Evolutionary conservation across 2,113 vertebrate genomes (phyloP).

Genomic region (Nothobranchius kuhntae): DNA sequence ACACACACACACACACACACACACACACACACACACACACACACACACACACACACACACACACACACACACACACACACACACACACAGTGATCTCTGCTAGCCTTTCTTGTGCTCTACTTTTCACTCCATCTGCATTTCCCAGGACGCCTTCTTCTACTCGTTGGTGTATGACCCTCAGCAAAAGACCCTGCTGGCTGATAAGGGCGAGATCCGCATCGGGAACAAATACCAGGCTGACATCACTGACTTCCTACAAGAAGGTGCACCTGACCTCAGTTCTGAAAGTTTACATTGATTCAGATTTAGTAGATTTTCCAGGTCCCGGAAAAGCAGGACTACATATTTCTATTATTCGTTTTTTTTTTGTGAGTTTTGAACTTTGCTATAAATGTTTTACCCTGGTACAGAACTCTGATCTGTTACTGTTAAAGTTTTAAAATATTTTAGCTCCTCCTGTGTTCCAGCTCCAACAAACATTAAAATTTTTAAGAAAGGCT

Average conservation of each 20-base stretch:
- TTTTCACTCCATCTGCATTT: constrained; percentile 45
- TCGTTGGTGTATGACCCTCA: constrained; percentile 98
- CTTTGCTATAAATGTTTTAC: too few species aligned
- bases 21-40: neutral
- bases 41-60: too few species aligned
- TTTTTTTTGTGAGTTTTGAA: neutral
- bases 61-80: too few species aligned
- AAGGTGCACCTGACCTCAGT: constrained; percentile 77
- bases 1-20: neutral
- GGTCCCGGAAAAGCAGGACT: neutral
- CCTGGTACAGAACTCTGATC: too few species aligned
- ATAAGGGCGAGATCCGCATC: constrained; percentile 97
- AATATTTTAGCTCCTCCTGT: too few species aligned
- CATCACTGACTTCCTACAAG: constrained; percentile 92
- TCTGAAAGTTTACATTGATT: neutral
- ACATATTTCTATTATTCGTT: neutral
- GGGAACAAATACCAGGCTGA: constrained; percentile 98
- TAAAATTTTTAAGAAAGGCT: too few species aligned
- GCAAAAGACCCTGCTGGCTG: constrained; percentile 96
- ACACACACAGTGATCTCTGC: neutral
- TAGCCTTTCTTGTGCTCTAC: constrained; percentile 32
- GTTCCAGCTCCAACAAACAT: too few species aligned
- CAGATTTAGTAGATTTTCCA: neutral
- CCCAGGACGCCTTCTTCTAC: constrained; percentile 98
- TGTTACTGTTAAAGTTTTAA: too few species aligned